Base-by-base conservation (phyloP, 2,113 vertebrate genomes). In the Pseudorhombus dupliciocellatus region DNA sequence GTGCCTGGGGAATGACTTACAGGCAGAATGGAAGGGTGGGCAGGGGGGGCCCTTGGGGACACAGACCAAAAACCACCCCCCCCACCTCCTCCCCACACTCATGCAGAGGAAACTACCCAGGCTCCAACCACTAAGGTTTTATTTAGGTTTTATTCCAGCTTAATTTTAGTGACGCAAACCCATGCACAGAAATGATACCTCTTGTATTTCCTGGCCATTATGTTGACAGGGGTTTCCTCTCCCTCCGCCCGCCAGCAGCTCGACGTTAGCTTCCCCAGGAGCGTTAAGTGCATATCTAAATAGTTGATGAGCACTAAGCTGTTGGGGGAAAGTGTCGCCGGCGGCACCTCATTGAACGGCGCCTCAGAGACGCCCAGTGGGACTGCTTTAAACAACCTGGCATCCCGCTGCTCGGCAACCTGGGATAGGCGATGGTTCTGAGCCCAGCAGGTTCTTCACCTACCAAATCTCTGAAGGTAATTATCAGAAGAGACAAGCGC, bases 271-370 rank as follows among this genome's bases (percentile, higher is more conserved):
- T 85, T 86, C 84, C 78, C 84, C 90, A 82, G 70, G 83, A 88
- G 87, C 59, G 76, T 87, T 89, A 89, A 91, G 85, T 86, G 84
- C 86, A 88, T 85, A 90, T 89, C 90, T 91, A 91, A 90, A 91
- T 91, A 89, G 90, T 91, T 91, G 87, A 91, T 91, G 89, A 91
- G 87, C 85, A 62, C 86, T 90, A 90, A 91, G 90, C 83, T 91
- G 86, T 84, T 84, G 87, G 86, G 81, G 86, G 85, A 76, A 77
- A 84, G 72, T 86, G 86, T 86, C 84, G 84, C 86, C 82, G 51
- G 73, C 77, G 83, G 87, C 86, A 65, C 69, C 83, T 86, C 87
- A 87, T 84, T 87, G 85, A 89, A 85, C 61, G 24, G 53, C 22
- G 77, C 84, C 84, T 85, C 79, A 61, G 74, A 87, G 85, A 73